Conservation (phyloP, 2,888 invertebrate species). For the Archips crataeganus region DNA sequence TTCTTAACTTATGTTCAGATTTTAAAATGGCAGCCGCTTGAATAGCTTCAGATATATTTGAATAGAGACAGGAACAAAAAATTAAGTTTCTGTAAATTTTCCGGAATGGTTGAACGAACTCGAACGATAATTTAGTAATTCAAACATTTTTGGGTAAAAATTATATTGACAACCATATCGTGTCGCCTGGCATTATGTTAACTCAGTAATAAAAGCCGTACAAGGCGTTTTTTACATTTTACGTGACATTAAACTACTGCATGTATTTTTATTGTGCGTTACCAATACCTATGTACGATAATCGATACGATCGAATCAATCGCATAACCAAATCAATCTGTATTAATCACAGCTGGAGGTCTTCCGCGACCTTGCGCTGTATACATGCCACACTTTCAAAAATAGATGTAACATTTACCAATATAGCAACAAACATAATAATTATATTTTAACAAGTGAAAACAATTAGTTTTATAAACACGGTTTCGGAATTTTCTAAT, state of each 20-base stretch:
- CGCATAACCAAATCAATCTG: constrained; percentile 34
- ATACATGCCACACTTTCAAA: constrained; percentile 49
- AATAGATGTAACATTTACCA: constrained; percentile 18
- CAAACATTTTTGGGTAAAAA: too few relatives aligned
- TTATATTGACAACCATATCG: too few relatives aligned
- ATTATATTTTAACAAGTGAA: constrained; percentile 4
- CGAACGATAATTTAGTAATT: too few relatives aligned
- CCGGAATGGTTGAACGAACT: too few relatives aligned
- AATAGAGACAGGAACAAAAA: too few relatives aligned
- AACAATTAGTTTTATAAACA: background rate
- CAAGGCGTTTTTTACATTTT: too few relatives aligned
- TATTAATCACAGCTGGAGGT: constrained; percentile 50
- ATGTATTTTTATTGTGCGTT: background rate
- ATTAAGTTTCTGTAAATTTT: too few relatives aligned
- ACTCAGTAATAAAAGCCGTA: too few relatives aligned
- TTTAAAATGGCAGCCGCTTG: too few relatives aligned
- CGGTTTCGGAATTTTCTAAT: background rate
- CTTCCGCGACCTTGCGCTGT: constrained; percentile 54
- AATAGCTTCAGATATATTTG: too few relatives aligned
- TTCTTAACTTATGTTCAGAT: too few relatives aligned
- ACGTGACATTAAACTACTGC: background rate
- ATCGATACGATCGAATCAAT: constrained; percentile 19
- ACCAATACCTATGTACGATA: constrained; percentile 13
- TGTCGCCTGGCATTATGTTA: too few relatives aligned
- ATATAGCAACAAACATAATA: constrained; percentile 12